phyloP scores from a whole-genome alignment of 2,113 vertebrate species.

The Seriola dumerili region DNA sequence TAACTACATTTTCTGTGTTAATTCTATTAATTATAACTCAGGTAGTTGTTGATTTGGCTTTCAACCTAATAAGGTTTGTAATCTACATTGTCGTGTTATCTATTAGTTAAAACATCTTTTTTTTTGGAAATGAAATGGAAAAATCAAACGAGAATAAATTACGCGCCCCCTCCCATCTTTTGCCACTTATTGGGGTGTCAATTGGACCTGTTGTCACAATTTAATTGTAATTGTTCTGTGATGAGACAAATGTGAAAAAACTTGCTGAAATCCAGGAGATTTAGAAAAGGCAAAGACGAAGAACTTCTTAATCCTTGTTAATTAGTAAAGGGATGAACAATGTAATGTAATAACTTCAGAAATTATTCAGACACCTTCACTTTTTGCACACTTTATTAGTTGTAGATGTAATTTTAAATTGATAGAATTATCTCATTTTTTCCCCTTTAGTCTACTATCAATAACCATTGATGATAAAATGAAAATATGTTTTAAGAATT shows the following conservation, averaged over 20 bases:
- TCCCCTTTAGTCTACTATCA: too few relatives aligned
- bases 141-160: too few relatives aligned
- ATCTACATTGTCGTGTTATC: background rate
- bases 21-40: background rate
- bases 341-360: background rate
- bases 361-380: background rate
- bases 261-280: background rate
- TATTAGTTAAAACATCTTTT: background rate
- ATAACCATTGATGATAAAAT: too few relatives aligned
- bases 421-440: background rate
- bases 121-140: background rate
- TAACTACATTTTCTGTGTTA: background rate
- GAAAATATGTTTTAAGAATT: background rate
- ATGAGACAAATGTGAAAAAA: constrained; percentile 9
- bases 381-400: background rate
- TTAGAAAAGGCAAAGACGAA: too few relatives aligned
- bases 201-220: too few relatives aligned
- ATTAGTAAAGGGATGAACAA: background rate
- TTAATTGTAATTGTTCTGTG: background rate
- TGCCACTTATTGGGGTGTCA: too few relatives aligned
- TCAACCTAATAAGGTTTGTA: background rate
- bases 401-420: background rate
- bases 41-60: background rate
- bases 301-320: background rate
- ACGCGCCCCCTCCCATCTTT: too few relatives aligned